Evolutionary conservation across 2,797 vertebrate species (phyloP), one percentile per base, ranked within the genome.

Genomic region (Monodelphis domestica): DNA sequence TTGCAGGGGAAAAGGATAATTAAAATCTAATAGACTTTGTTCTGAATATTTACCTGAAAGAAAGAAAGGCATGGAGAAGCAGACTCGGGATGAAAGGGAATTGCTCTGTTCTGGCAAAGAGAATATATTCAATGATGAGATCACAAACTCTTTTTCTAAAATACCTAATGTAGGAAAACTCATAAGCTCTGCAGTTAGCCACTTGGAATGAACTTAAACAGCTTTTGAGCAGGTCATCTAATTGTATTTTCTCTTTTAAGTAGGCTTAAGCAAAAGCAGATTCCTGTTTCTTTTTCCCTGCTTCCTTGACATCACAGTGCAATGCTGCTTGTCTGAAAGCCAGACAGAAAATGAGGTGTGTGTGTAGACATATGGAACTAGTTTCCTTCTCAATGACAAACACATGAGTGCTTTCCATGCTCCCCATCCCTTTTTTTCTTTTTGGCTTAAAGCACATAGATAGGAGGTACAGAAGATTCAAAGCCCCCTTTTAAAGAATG

Each of bases 181-280:
- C 0, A 0, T 55, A 88, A 96, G 29, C 52, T 95, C 2, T 97
- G 88, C 50, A 93, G 84, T 93, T 90, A 95, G 0, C 9, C 2
- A 94, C 53, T 96, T 95, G 95, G 93, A 97, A 95, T 54, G 87
- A 97, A 96, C 57, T 96, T 96, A 78, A 96, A 93, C 26, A 94
- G 59, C 89, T 97, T 97, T 87, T 92, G 45, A 96, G 94, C 4
- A 95, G 54, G 92, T 97, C 93, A 96, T 78, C 91, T 96, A 91
- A 96, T 96, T 90, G 84, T 91, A 93, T 95, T 95, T 91, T 92
- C n/a, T 94, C 78, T 95, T 96, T 89, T 91, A 98, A 97, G 96
- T 29, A 90, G 30, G 1, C 94, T 97, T 98, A 98, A 98, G 95
- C 92, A 97, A 97, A 97, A 98, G 38, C 96, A 98, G 96, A 97